These are phyloP conservation scores for Lepidochrysops patricia DNA, from an alignment of 2,888 invertebrate species.

Conservation along the genomic window DNA sequence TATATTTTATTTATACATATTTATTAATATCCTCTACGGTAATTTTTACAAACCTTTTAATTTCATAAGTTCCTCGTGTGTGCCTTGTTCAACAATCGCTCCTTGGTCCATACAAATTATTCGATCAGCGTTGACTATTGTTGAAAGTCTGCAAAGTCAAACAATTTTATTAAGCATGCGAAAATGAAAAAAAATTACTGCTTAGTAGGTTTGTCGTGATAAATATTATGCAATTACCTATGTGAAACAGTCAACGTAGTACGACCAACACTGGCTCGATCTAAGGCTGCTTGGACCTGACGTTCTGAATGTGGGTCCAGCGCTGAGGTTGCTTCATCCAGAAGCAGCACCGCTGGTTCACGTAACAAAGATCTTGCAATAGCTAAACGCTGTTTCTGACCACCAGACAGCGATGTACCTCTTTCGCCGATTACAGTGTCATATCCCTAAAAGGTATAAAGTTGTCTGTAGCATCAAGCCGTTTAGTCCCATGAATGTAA, in stretches of 20 bases:
- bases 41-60: constrained; percentile 64
- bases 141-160: constrained; percentile 70
- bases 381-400: constrained; percentile 89
- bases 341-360: constrained; percentile 81
- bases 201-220: neutral
- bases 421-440: constrained; percentile 86
- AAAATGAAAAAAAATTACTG: too few species aligned
- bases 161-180: neutral
- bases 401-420: constrained; percentile 86
- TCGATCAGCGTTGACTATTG: constrained; percentile 80
- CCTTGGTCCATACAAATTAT: constrained; percentile 84
- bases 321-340: constrained; percentile 91
- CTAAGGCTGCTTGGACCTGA: constrained; percentile 85
- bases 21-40: too few species aligned
- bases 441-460: constrained; percentile 71
- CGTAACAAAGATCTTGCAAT: constrained; percentile 87
- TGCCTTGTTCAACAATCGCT: constrained; percentile 81
- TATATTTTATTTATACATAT: too few species aligned
- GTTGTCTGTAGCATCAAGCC: too few species aligned
- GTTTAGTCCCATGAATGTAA: too few species aligned
- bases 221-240: constrained; percentile 38
- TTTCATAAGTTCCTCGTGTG: constrained; percentile 82
- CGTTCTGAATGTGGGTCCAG: constrained; percentile 86
- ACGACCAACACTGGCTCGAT: constrained; percentile 80
- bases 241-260: constrained; percentile 85